These are phyloP conservation scores for Turritopsis dohrnii DNA, from an alignment of 30 jellyfish, hydroid and myxozoan genomes.

Conservation along the genomic window DNA sequence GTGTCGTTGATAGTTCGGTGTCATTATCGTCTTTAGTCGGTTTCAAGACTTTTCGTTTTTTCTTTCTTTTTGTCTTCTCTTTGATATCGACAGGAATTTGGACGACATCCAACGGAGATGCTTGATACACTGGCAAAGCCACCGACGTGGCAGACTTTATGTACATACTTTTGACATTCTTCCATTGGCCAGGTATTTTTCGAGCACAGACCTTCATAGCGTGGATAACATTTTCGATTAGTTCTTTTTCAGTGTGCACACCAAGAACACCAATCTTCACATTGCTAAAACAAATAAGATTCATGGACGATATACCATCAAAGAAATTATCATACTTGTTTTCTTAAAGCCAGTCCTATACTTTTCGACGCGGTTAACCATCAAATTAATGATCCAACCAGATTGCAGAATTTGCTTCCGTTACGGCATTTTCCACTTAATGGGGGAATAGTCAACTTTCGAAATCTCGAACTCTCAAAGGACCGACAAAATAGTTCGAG, in stretches of 20 bases:
- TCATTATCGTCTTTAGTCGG: background rate
- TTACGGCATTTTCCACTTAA: too few species aligned
- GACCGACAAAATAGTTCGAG: too few species aligned
- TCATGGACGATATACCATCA: too few species aligned
- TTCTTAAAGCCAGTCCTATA: too few species aligned
- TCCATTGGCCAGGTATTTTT: constrained; percentile 88
- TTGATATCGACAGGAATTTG: background rate
- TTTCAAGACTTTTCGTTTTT: background rate
- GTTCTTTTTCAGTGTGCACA: constrained; percentile 55
- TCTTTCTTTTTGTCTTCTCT: background rate
- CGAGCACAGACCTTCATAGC: constrained; percentile 37
- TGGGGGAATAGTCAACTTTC: too few species aligned
- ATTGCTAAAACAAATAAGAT: too few species aligned
- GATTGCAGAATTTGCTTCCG: too few species aligned
- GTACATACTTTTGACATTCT: constrained; percentile 66
- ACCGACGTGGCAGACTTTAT: constrained; percentile 72
- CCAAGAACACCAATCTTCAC: constrained; percentile 57
- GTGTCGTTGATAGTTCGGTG: background rate
- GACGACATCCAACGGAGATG: constrained; percentile 40
- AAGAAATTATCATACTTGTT: too few species aligned
- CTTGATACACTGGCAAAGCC: constrained; percentile 78
- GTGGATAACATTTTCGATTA: constrained; percentile 54
- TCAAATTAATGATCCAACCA: too few species aligned
- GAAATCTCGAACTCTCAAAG: too few species aligned
- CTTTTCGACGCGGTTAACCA: too few species aligned